Conservation (phyloP, 2,113 vertebrate genomes). For the Pitta sordida region DNA sequence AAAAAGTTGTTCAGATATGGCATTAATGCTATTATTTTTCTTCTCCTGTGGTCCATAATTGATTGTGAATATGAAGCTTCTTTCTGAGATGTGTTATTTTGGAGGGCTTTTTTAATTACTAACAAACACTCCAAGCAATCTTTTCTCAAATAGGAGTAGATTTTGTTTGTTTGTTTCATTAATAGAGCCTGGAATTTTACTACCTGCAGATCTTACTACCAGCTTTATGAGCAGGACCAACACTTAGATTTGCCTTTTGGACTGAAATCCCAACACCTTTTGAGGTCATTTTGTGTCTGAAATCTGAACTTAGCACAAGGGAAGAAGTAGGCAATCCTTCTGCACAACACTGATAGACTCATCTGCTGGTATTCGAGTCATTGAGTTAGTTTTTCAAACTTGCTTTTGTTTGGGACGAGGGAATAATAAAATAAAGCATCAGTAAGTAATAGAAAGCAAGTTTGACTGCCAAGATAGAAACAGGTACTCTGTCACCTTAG, state of each 20-base stretch:
- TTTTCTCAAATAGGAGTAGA: not conserved
- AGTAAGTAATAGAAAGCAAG: not conserved
- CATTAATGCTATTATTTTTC: not conserved
- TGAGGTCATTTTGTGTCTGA: not conserved
- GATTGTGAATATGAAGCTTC: not conserved
- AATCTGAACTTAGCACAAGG: not conserved
- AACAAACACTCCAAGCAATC: not conserved
- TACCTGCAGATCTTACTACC: not conserved
- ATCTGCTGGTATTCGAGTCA: not conserved
- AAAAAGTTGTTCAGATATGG: not conserved
- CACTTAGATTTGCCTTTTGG: not conserved
- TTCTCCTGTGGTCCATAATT: not conserved
- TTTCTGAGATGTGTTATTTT: not conserved
- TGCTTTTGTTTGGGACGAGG: not conserved
- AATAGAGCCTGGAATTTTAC: not conserved
- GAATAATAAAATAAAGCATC: not conserved
- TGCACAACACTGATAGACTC: not conserved
- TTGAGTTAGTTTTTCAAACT: not conserved
- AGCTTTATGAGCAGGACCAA: not conserved
- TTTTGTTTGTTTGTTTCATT: not conserved
- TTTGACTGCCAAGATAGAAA: not conserved
- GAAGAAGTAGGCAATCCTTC: not conserved
- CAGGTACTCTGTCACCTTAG: not conserved
- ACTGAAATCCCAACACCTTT: not conserved
- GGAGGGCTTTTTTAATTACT: not conserved